Conservation (phyloP, 2,888 invertebrate genomes). For the Noctuana brunneofusca region DNA sequence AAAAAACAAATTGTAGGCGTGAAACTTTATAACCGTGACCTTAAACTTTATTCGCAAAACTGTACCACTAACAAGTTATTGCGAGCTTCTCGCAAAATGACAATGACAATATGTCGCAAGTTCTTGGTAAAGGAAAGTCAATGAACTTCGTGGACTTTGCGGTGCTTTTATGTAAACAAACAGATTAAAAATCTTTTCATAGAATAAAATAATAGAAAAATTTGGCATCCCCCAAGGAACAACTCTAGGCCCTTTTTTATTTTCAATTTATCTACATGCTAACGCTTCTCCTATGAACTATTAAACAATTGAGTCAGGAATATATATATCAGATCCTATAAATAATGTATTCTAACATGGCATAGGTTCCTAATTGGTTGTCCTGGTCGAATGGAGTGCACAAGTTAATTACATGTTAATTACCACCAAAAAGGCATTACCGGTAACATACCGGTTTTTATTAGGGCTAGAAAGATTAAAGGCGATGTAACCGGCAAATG, state of each 20-base stretch:
- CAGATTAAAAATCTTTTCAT: no score
- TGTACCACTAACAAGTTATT: constrained; percentile 5
- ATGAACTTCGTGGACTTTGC: neutral
- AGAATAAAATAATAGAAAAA: no score
- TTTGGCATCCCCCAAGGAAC: no score
- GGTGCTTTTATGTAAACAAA: neutral
- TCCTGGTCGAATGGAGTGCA: no score
- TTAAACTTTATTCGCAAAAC: constrained; percentile 16
- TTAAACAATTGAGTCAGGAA: no score
- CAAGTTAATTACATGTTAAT: no score
- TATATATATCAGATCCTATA: no score
- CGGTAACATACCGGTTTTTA: neutral
- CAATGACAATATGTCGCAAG: neutral
- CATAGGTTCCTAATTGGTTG: no score
- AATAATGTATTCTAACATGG: no score
- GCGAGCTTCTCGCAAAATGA: neutral
- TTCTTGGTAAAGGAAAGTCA: neutral
- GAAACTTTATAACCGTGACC: neutral
- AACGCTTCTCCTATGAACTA: no score
- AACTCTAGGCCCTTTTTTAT: no score
- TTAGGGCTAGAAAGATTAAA: neutral
- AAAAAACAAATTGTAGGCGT: neutral
- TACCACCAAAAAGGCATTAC: neutral
- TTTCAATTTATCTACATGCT: no score
- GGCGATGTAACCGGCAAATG: neutral